Percentiles rank a stretch among this genome's conserved stretches.
phyloP scores from a whole-genome alignment of 2,797 vertebrate species.

The Luscinia luscinia region DNA sequence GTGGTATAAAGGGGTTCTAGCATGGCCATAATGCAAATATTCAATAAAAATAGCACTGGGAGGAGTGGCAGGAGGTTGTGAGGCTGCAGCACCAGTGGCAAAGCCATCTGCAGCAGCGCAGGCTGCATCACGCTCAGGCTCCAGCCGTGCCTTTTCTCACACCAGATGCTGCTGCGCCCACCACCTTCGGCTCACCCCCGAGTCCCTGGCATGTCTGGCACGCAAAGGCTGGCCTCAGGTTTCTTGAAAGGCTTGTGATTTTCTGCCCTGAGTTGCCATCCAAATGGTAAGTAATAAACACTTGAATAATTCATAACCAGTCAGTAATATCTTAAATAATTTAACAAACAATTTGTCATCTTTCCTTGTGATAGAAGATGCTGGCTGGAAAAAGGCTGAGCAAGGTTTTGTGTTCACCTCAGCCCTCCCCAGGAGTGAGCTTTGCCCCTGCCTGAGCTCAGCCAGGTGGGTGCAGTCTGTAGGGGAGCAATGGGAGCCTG shows the following conservation, averaged over 20 bases:
- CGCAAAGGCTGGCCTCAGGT: neutral
- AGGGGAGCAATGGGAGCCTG: neutral
- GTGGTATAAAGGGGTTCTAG: neutral
- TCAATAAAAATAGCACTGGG: neutral
- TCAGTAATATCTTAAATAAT: constrained; percentile 60
- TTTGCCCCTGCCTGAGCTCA: neutral
- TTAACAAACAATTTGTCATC: constrained; percentile 56
- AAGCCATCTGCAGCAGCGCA: neutral
- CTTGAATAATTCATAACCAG: constrained; percentile 62
- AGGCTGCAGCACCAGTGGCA: neutral
- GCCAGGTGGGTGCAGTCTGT: neutral
- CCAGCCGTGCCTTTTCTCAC: constrained; percentile 41
- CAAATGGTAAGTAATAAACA: constrained; percentile 65
- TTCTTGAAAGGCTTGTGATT: constrained; percentile 52
- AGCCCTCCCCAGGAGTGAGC: neutral
- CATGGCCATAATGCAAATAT: neutral
- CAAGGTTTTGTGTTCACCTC: neutral
- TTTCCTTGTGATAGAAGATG: constrained; percentile 11
- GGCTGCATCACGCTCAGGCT: neutral
- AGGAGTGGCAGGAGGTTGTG: neutral
- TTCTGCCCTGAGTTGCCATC: constrained; percentile 30
- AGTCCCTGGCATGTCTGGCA: neutral
- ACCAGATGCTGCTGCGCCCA: neutral
- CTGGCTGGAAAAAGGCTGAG: neutral
- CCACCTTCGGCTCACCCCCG: neutral